phyloP scores from a whole-genome alignment of 1,140 invertebrate genomes.

The Daktulosphaira vitifoliae region DNA sequence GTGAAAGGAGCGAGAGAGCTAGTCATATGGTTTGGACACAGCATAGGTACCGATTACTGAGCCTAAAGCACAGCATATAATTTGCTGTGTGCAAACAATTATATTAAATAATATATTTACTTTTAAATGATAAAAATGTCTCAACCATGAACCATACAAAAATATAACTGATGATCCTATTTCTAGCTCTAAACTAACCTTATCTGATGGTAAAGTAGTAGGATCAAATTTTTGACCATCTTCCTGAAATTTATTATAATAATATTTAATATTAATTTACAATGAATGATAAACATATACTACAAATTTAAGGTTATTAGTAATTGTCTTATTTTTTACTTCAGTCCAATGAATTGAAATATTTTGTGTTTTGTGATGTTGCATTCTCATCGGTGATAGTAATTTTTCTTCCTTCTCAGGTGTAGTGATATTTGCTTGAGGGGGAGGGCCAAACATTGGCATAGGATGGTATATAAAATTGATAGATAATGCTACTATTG shows the following conservation, averaged over 20 bases:
- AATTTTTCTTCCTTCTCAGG: constrained; percentile 89
- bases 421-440: constrained; percentile 82
- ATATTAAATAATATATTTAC: constrained; percentile 42
- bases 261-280: neutral
- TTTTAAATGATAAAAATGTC: constrained; percentile 80
- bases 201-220: constrained; percentile 68
- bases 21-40: no score
- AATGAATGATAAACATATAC: neutral
- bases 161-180: constrained; percentile 84
- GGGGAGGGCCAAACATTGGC: constrained; percentile 71
- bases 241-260: constrained; percentile 42
- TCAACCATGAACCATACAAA: constrained; percentile 80
- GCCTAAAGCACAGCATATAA: no score
- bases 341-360: constrained; percentile 49
- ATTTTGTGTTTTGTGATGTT: constrained; percentile 41
- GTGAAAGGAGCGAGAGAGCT: no score
- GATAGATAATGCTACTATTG: constrained; percentile 83
- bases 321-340: constrained; percentile 36
- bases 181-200: constrained; percentile 81
- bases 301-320: neutral
- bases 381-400: constrained; percentile 81
- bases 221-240: constrained; percentile 75
- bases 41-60: no score
- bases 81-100: no score
- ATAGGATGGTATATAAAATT: constrained; percentile 85